A percentile compares a stretch with the other conserved stretches of the same genome.
phyloP scores from a whole-genome alignment of 2,113 vertebrate species.

The Monarcha castaneiventris region DNA sequence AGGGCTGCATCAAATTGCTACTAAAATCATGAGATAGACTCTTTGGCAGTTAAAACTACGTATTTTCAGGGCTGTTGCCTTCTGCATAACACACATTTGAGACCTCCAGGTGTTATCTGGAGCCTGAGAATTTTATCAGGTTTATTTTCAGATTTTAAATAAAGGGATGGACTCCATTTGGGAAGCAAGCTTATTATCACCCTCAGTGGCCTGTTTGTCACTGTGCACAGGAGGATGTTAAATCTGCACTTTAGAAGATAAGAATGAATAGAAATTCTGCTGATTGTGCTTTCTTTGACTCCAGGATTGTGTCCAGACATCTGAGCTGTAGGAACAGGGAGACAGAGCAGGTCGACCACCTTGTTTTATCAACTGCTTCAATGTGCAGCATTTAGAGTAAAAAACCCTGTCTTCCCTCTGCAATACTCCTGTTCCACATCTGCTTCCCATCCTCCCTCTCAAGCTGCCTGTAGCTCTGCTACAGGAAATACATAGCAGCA shows the following conservation, averaged over 20 bases:
- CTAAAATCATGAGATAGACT: conserved; percentile 48
- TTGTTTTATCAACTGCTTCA: background rate
- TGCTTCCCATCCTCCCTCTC: background rate
- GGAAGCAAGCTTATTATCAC: conserved; percentile 3
- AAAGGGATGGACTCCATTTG: background rate
- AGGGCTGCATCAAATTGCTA: conserved; percentile 29
- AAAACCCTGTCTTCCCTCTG: background rate
- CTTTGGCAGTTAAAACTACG: conserved; percentile 35
- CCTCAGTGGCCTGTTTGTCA: background rate
- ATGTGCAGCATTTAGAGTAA: background rate
- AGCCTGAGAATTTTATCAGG: background rate
- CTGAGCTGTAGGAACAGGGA: background rate
- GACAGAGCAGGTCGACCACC: background rate
- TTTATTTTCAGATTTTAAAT: conserved; percentile 41
- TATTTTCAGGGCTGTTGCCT: background rate
- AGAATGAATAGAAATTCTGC: conserved; percentile 38
- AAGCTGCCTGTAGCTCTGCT: background rate
- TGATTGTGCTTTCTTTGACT: background rate
- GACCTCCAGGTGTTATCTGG: background rate
- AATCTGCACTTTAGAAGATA: conserved; percentile 63
- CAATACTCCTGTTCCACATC: background rate
- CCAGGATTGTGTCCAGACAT: background rate
- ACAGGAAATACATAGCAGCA: background rate
- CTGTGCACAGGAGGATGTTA: conserved; percentile 43
- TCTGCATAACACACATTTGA: conserved; percentile 11